Conservation (phyloP, 35 echinoderm and acorn worm genomes). For the Patiria miniata region DNA sequence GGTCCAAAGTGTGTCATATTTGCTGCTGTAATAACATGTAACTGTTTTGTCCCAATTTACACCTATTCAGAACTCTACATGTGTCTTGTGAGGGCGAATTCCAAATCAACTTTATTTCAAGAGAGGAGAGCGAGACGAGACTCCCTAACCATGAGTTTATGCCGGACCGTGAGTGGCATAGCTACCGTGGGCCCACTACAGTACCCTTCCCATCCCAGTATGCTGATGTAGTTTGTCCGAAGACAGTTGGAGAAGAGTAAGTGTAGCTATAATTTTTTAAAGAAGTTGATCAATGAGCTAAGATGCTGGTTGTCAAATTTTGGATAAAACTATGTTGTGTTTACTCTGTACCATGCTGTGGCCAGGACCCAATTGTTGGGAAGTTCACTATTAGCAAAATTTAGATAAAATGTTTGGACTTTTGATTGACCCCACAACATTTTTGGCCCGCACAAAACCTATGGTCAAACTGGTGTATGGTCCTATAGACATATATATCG, state of each 20-base stretch:
- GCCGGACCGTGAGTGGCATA: conserved; percentile 39
- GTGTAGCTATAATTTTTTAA: not conserved
- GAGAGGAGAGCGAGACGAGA: conserved; percentile 49
- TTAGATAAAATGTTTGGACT: not conserved
- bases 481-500: no score
- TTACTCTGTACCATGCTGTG: not conserved
- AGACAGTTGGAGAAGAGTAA: conserved; percentile 38
- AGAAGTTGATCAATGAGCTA: no score
- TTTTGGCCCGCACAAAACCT: no score
- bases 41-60: no score
- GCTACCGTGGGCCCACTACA: conserved; percentile 36
- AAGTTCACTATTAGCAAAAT: not conserved
- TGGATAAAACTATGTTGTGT: not conserved
- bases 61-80: conserved; percentile 39
- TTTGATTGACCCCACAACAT: not conserved
- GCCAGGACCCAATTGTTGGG: not conserved
- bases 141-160: conserved; percentile 17
- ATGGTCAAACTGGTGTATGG: no score
- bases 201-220: conserved; percentile 65
- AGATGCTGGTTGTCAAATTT: not conserved
- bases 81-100: conserved; percentile 59
- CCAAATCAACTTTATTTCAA: conserved; percentile 58
- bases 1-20: not conserved
- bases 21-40: not conserved
- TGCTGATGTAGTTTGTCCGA: conserved; percentile 65